Evolutionary conservation across 2,888 invertebrate genomes (phyloP), one percentile per base, ranked within the genome.

Genomic region (Acanthacorydalis orientalis): DNA sequence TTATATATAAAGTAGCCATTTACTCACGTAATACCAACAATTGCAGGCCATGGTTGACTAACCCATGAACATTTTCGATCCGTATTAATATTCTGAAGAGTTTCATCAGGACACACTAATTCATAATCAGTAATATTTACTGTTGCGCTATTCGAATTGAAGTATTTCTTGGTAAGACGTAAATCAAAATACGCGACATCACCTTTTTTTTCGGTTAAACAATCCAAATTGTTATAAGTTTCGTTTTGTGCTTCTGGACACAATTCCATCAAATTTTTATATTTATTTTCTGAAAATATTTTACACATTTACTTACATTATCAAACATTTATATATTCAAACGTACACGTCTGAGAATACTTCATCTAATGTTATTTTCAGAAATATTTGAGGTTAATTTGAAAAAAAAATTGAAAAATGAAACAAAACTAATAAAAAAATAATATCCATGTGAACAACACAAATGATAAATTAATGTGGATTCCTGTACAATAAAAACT

Each of bases 1-100:
- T n/a, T n/a, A n/a, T 6, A 4, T 37, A n/a, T 6, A 37, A 2
- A 4, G 6, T 4, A 3, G 34, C n/a, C 12, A n/a, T 37, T 12
- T 38, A 51, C 57, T 51, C 58, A 76, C 76, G 63, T 62, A 50
- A 61, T 61, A n/a, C 72, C 60, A 0, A 75, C 65, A 1, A 78
- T 60, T 1, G 69, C 66, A 2, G 63, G 60, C 77, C 77, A 77
- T 0, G 77, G 77, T 53, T 78, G 78, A 37, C 61, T 65, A 6
- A 75, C 62, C 67, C 77, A 71, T 10, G 72, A 60, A 55, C 78
- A 78, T 1, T 77, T 73, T 23, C 31, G 16, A 12, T 2, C n/a
- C 11, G 16, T 23, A n/a, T 41, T 31, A 4, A 41, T 7, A 15
- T 16, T 11, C 3, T 23, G 7, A 8, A n/a, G 12, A 31, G 41